Base-by-base conservation (phyloP, 2,888 invertebrate species). In the Drosophila lutescens region DNA sequence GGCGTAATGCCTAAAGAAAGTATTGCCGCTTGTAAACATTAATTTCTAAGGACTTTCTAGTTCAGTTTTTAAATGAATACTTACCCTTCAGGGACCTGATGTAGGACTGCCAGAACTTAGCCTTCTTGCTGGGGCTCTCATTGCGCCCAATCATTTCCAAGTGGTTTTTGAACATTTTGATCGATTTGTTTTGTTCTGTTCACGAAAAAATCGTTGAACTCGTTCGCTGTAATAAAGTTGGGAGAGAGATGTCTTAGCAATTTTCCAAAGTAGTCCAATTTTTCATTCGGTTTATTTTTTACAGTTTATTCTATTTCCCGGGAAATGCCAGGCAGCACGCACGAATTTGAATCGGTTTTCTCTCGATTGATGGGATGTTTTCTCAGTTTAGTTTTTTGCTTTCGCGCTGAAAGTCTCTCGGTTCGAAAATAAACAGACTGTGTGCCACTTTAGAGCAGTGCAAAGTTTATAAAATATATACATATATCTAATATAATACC, bases 131-230 rank as follows among this genome's bases (percentile, higher is more conserved):
- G 92, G 97, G 95, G 92, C 96, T 95, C 94, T 97, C 97, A 93
- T 97, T 97, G 93, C 97, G 95, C 93, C 97, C 96, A 93, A 97
- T 97, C 96, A 97, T 97, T 94, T 97, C 97, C 94, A 97, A 95
- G 94, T 97, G 97, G 93, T 93, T 96, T 94, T 96, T 97, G 94
- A 97, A 96, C 96, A 97, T 96, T 94, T 95, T 96, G 94, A 93
- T 94, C 92, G 93, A 93, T 93, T 94, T 94, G 93, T 94, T 77
- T 86, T 85, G 80, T 80, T 70, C 80, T 86, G 80, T 79, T 85
- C 90, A 89, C 86, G 86, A 87, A 86, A 84, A 81, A 79, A 86
- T 91, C 89, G 94, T 92, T 93, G 78, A 94, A 95, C 95, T 96
- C 96, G 96, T 96, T 94, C 94, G 95, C 96, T 96, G 93, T 63